phyloP scores from a whole-genome alignment of 2,113 vertebrate genomes.

The Anguilla japonica region DNA sequence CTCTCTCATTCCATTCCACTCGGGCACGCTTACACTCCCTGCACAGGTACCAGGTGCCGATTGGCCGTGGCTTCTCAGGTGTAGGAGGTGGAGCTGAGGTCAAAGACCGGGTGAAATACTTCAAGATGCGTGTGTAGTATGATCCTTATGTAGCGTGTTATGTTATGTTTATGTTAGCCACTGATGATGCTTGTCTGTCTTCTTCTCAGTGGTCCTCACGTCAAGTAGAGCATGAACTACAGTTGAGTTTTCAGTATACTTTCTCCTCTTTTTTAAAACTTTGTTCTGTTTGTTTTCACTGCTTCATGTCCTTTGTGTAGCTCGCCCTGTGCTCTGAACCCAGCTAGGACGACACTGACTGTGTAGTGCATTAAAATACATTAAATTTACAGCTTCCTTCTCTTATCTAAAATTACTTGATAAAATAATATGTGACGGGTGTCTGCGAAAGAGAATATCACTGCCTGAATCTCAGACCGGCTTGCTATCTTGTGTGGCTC shows the following conservation, averaged over 20 bases:
- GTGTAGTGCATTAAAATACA: not conserved
- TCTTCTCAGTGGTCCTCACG: too few species aligned
- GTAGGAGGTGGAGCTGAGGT: not conserved
- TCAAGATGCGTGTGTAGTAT: not conserved
- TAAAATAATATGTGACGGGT: not conserved
- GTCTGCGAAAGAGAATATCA: not conserved
- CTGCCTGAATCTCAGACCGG: not conserved
- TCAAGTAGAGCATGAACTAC: too few species aligned
- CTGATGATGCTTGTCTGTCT: not conserved
- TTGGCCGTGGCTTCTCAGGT: not conserved
- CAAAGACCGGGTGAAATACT: not conserved
- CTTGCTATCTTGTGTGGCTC: not conserved
- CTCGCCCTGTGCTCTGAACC: not conserved
- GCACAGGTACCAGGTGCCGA: not conserved
- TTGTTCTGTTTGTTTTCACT: too few species aligned
- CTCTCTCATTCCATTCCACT: not conserved
- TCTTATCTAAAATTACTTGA: not conserved
- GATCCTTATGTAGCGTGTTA: too few species aligned
- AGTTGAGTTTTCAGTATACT: too few species aligned
- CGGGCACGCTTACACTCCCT: not conserved
- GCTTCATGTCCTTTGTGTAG: too few species aligned
- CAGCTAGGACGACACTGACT: not conserved
- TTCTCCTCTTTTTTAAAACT: too few species aligned
- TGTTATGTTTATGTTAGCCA: not conserved
- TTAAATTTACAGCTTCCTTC: not conserved